Conservation (phyloP, 2,797 vertebrate genomes). For the Uromys caudimaculatus region DNA sequence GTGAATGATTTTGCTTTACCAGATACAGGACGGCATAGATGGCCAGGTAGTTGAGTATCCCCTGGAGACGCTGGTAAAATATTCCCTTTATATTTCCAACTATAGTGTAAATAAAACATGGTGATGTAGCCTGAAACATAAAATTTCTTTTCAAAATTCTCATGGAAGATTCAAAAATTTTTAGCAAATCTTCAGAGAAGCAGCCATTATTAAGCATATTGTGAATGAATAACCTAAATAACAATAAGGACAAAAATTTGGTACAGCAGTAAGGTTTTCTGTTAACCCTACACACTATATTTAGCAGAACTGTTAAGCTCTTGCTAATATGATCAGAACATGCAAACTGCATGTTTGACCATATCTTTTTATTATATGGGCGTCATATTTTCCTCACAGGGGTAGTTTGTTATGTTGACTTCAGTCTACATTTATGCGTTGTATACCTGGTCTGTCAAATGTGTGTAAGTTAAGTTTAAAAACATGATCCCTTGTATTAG, state of each 20-base stretch:
- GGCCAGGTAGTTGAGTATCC: neutral
- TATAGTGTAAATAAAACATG: slow-evolving; percentile 36
- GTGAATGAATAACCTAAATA: neutral
- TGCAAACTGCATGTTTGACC: neutral
- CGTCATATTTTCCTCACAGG: neutral
- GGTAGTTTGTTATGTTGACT: neutral
- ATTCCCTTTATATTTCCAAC: slow-evolving; percentile 10
- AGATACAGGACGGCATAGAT: neutral
- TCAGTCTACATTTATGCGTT: slow-evolving; percentile 47
- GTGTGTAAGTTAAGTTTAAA: neutral
- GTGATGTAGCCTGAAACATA: slow-evolving; percentile 47
- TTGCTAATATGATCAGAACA: neutral
- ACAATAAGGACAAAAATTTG: neutral
- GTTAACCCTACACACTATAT: neutral
- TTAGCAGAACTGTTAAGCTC: neutral
- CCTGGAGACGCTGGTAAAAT: neutral
- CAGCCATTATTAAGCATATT: neutral
- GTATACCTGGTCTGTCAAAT: neutral
- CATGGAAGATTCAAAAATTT: slow-evolving; percentile 15
- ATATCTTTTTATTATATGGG: neutral
- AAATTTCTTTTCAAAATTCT: slow-evolving; percentile 52
- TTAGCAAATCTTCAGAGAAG: slow-evolving; percentile 33
- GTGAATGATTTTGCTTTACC: neutral
- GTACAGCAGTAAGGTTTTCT: neutral
- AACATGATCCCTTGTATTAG: neutral